A percentile compares a stretch with the other conserved stretches of the same genome.
Conservation (phyloP, 2,888 invertebrate species). For the Aleiodes alternator region DNA sequence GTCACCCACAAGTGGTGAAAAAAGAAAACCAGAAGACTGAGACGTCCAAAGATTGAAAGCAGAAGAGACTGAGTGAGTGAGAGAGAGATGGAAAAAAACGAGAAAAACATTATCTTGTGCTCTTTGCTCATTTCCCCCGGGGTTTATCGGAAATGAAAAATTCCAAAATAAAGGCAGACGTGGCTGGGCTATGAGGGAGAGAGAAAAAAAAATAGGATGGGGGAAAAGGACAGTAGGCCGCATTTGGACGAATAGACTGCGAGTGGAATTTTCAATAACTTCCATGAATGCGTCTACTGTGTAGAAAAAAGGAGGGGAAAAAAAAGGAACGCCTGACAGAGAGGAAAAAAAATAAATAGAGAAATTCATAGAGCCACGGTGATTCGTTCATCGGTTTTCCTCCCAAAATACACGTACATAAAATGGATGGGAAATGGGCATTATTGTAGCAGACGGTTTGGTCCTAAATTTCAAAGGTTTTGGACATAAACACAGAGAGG, state of each 20-base stretch:
- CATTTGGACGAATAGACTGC: constrained; percentile 38
- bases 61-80: constrained; percentile 13
- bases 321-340: background rate
- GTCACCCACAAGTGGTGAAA: constrained; percentile 24
- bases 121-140: constrained; percentile 47
- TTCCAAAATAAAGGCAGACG: constrained; percentile 43
- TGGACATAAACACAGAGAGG: constrained; percentile 53
- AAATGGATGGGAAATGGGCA: constrained; percentile 17
- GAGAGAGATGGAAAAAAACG: constrained; percentile 40
- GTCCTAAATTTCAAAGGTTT: constrained; percentile 40
- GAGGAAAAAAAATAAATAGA: constrained; percentile 15
- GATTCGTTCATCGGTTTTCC: constrained; percentile 16
- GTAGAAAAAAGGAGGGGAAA: constrained; percentile 1
- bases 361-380: constrained; percentile 1
- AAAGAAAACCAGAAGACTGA: constrained; percentile 22
- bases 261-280: constrained; percentile 53
- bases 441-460: background rate
- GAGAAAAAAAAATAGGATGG: constrained; percentile 25
- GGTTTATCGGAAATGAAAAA: constrained; percentile 50
- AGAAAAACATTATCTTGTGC: constrained; percentile 46
- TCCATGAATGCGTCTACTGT: constrained; percentile 39
- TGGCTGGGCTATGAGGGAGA: constrained; percentile 12
- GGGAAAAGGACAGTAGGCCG: constrained; percentile 27
- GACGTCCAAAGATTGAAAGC: constrained; percentile 29
- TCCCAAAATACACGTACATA: constrained; percentile 29